These are phyloP conservation scores for Tympanuchus pallidicinctus DNA, from an alignment of 2,113 vertebrate species.

Conservation along the genomic window DNA sequence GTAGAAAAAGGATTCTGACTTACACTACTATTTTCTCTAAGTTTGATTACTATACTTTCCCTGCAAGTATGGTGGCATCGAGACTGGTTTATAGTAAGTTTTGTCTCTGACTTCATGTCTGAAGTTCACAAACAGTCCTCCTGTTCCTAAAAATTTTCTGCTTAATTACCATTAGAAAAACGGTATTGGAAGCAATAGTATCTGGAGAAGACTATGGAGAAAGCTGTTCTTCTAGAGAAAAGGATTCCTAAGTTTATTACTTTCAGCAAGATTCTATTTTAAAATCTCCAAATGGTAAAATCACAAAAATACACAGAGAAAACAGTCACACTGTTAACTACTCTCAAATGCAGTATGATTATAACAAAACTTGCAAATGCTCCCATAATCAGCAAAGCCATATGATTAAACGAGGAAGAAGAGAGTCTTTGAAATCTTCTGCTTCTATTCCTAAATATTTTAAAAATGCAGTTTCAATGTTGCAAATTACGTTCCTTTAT, in stretches of 20 bases:
- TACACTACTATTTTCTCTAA: not conserved
- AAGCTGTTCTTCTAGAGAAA: constrained; percentile 55
- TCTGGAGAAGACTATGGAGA: not conserved
- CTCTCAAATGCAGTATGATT: constrained; percentile 4
- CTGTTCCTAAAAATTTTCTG: not conserved
- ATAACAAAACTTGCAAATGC: constrained; percentile 4
- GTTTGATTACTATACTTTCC: not conserved
- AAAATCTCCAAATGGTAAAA: constrained; percentile 68
- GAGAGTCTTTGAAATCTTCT: not conserved
- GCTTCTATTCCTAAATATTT: not conserved
- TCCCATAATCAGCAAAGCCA: not conserved
- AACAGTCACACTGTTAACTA: constrained; percentile 55
- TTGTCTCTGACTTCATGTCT: not conserved
- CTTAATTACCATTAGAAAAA: not conserved
- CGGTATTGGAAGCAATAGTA: not conserved
- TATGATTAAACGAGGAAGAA: not conserved
- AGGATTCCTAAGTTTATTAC: constrained; percentile 60
- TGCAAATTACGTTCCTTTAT: constrained; percentile 21
- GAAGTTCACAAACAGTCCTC: not conserved
- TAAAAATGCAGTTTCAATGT: constrained; percentile 31
- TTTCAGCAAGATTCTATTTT: constrained; percentile 67
- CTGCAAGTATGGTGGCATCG: not conserved
- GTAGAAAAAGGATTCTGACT: not conserved
- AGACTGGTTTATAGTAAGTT: not conserved
- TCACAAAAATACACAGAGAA: constrained; percentile 63